phyloP scores from a whole-genome alignment of 2,888 invertebrate genomes.

The Rhyacophila evoluta region DNA sequence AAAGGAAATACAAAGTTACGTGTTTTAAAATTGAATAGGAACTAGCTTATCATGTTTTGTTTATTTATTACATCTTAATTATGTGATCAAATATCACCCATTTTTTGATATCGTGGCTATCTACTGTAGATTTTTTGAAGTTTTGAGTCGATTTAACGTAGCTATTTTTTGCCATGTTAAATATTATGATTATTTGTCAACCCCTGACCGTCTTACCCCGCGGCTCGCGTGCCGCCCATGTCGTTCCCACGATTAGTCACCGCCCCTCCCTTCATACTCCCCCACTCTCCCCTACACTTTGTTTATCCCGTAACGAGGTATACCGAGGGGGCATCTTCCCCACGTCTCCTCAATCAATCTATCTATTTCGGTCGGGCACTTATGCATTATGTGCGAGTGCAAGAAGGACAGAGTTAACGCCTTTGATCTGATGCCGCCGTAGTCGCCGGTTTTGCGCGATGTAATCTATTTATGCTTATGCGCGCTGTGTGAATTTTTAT shows the following conservation, averaged over 20 bases:
- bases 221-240: slow-evolving; percentile 32
- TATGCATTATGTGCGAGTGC: slow-evolving; percentile 43
- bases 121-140: too few relatives aligned
- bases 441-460: slow-evolving; percentile 55
- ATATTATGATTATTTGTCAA: background rate
- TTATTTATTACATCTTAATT: too few relatives aligned
- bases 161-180: too few relatives aligned
- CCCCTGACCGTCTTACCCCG: background rate
- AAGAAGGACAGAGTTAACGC: slow-evolving; percentile 56
- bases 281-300: slow-evolving; percentile 54
- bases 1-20: too few relatives aligned
- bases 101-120: too few relatives aligned
- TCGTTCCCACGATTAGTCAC: slow-evolving; percentile 39
- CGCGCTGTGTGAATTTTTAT: slow-evolving; percentile 27
- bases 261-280: slow-evolving; percentile 51
- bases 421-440: slow-evolving; percentile 55
- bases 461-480: slow-evolving; percentile 54
- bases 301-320: slow-evolving; percentile 53
- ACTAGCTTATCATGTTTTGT: too few relatives aligned
- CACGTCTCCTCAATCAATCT: slow-evolving; percentile 49
- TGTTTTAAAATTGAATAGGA: too few relatives aligned
- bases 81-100: too few relatives aligned
- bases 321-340: slow-evolving; percentile 54
- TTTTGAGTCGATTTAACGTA: too few relatives aligned
- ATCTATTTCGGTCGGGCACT: background rate